Evolutionary conservation across 2,797 vertebrate genomes (phyloP).

Genomic region (Eremophila alpestris): DNA sequence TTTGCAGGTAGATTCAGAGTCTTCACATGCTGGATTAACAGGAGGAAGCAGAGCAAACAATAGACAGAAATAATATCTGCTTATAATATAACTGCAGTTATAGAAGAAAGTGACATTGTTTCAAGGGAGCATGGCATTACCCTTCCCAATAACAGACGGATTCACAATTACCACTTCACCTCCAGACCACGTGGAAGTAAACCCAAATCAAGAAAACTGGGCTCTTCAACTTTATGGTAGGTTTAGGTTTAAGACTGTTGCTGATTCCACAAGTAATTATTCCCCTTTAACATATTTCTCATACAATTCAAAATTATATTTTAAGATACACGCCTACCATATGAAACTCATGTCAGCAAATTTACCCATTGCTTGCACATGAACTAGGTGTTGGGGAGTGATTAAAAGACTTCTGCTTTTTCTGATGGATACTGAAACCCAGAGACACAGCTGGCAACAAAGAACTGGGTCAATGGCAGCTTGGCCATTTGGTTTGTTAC

Average conservation of each 20-base stretch:
- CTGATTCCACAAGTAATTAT: neutral
- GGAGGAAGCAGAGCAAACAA: neutral
- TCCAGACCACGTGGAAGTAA: neutral
- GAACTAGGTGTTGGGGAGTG: neutral
- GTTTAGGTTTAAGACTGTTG: neutral
- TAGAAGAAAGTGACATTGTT: rapidly evolving
- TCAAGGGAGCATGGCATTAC: neutral
- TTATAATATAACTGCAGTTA: neutral
- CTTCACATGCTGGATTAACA: neutral
- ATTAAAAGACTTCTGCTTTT: neutral
- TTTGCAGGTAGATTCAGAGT: neutral
- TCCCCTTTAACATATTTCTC: neutral
- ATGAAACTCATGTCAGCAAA: neutral
- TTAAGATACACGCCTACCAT: neutral
- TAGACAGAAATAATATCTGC: neutral
- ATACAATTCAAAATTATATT: neutral
- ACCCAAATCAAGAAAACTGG: neutral
- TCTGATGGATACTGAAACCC: neutral
- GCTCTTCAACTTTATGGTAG: neutral
- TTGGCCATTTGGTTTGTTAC: too few species aligned
- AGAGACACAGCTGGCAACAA: neutral
- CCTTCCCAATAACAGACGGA: neutral
- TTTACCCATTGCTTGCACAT: neutral
- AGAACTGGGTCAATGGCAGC: neutral
- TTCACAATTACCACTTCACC: neutral